Conservation (phyloP, 1,140 invertebrate genomes). For the Calephelis nemesis region DNA sequence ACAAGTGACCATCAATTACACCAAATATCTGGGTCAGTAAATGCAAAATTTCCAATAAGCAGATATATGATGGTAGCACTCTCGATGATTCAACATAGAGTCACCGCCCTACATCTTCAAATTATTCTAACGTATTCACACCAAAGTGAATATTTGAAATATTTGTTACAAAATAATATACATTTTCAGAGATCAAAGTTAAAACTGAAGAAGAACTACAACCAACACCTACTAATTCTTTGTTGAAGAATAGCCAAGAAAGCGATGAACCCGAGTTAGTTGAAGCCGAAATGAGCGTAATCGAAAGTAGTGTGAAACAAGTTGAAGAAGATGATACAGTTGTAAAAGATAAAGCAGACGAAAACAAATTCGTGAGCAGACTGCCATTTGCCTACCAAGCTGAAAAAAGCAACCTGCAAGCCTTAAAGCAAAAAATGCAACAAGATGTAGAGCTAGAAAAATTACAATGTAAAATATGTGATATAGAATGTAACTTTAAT, state of each 20-base stretch:
- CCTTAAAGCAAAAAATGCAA: slow-evolving; percentile 53
- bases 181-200: slow-evolving; percentile 16
- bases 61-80: no score
- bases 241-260: slow-evolving; percentile 10
- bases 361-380: slow-evolving; percentile 36
- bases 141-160: background rate
- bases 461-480: slow-evolving; percentile 65
- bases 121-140: background rate
- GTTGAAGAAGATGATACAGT: slow-evolving; percentile 19
- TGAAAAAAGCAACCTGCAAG: slow-evolving; percentile 61
- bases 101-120: no score
- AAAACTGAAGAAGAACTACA: slow-evolving; percentile 13
- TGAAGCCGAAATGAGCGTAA: slow-evolving; percentile 23
- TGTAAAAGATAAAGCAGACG: slow-evolving; percentile 19
- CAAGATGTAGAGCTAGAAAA: slow-evolving; percentile 48
- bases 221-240: background rate
- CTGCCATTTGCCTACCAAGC: slow-evolving; percentile 52
- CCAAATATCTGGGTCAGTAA: no score
- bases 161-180: background rate
- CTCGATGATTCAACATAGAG: no score
- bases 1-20: no score
- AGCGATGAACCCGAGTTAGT: slow-evolving; percentile 14
- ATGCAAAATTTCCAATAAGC: no score
- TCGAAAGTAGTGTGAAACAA: slow-evolving; percentile 16
- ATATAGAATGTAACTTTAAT: slow-evolving; percentile 57